Percentiles rank a stretch among this genome's conserved stretches.
phyloP scores from a whole-genome alignment of 2,888 invertebrate species.

The Agonum fuliginosum region DNA sequence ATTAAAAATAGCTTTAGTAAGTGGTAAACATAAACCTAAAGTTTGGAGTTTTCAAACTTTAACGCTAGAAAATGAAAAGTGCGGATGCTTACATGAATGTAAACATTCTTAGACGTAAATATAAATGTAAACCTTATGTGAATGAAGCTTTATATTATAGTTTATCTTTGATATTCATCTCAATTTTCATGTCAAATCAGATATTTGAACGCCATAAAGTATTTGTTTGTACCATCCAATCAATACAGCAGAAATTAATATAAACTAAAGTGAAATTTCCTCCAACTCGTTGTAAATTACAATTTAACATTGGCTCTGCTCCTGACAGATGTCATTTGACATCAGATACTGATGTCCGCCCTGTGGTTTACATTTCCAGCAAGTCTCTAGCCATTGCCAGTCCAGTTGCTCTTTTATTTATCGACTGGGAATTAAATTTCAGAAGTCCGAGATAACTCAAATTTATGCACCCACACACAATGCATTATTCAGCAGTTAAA shows the following conservation, averaged over 20 bases:
- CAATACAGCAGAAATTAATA: not conserved
- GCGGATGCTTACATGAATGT: no score
- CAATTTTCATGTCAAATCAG: no score
- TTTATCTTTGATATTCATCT: no score
- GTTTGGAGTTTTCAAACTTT: no score
- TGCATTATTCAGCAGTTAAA: conserved; percentile 38
- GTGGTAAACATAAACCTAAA: no score
- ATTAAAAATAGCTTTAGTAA: no score
- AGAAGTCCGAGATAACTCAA: conserved; percentile 13
- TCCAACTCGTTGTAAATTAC: conserved; percentile 6
- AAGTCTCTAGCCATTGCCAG: not conserved
- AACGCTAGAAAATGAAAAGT: no score
- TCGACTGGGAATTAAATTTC: conserved; percentile 26
- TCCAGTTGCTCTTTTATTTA: conserved; percentile 1
- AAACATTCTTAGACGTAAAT: no score
- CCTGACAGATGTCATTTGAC: conserved; percentile 29
- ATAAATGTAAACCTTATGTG: no score
- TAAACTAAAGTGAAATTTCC: not conserved
- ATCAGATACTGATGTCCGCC: conserved; percentile 2
- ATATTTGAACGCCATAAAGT: no score
- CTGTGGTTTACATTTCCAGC: not conserved
- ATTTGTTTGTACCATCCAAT: no score
- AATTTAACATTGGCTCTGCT: conserved; percentile 3
- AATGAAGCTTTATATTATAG: no score
- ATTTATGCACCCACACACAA: conserved; percentile 33